These are phyloP conservation scores for Mylabris phalerata DNA, from an alignment of 1,140 invertebrate species.

Conservation along the genomic window DNA sequence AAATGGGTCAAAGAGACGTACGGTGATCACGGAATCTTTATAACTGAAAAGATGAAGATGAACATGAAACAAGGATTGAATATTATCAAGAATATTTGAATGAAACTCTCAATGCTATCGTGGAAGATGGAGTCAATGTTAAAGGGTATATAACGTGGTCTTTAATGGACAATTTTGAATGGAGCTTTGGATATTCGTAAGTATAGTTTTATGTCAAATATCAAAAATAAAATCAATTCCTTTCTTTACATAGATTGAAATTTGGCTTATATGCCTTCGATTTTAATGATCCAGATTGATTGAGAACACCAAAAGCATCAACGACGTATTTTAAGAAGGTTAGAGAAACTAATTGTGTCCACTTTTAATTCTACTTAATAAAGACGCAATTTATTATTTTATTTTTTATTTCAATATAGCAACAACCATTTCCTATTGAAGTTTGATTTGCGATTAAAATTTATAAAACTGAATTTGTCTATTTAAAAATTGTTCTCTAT, in stretches of 20 bases:
- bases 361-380: slow-evolving; percentile 19
- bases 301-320: slow-evolving; percentile 16
- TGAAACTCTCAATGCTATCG: slow-evolving; percentile 44
- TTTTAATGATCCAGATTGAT: slow-evolving; percentile 18
- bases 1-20: slow-evolving; percentile 10
- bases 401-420: too few species aligned
- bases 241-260: slow-evolving; percentile 27
- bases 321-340: too few species aligned
- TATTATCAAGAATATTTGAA: slow-evolving; percentile 53
- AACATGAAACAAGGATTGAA: slow-evolving; percentile 46
- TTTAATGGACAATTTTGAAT: slow-evolving; percentile 60
- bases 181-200: slow-evolving; percentile 45
- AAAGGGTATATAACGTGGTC: slow-evolving; percentile 56
- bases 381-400: too few species aligned
- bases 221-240: slow-evolving; percentile 65
- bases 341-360: background rate
- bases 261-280: slow-evolving; percentile 25
- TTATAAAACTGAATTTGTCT: too few species aligned
- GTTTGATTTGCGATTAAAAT: too few species aligned
- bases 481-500: too few species aligned
- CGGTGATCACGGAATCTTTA: slow-evolving; percentile 46
- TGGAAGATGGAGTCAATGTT: slow-evolving; percentile 37
- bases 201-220: slow-evolving; percentile 67
- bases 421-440: too few species aligned
- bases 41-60: slow-evolving; percentile 54